Evolutionary conservation across 1,140 invertebrate genomes (phyloP).

Genomic region (Hypsibius dujardini): DNA sequence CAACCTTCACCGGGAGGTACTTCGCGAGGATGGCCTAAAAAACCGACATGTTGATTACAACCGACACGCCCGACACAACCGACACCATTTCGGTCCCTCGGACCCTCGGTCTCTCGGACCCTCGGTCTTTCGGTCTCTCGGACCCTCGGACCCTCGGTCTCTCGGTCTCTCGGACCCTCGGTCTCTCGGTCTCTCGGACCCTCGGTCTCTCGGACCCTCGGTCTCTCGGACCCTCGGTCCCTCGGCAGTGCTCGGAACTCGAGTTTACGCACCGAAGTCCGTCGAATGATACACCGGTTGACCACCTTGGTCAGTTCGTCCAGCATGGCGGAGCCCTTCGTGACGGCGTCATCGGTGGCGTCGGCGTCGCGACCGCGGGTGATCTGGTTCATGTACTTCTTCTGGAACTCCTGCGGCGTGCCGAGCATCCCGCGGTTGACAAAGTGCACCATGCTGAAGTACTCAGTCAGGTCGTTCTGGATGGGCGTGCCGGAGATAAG

Average conservation of each 20-base stretch:
- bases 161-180: no score
- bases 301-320: slow-evolving; percentile 69
- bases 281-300: slow-evolving; percentile 85
- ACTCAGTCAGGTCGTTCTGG: slow-evolving; percentile 96
- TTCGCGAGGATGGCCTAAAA: slow-evolving; percentile 82
- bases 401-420: slow-evolving; percentile 72
- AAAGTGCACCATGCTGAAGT: slow-evolving; percentile 95
- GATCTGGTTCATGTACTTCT: slow-evolving; percentile 81
- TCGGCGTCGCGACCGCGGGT: slow-evolving; percentile 76
- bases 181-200: no score
- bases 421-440: slow-evolving; percentile 89
- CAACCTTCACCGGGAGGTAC: slow-evolving; percentile 91
- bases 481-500: slow-evolving; percentile 97
- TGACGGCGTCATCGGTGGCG: slow-evolving; percentile 58
- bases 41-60: no score
- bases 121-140: no score
- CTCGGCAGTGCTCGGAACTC: no score
- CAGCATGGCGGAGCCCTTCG: slow-evolving; percentile 65
- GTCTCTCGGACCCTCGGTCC: no score
- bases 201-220: no score
- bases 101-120: no score
- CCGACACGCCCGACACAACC: no score
- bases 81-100: no score
- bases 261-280: no score
- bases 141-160: no score